phyloP scores from a whole-genome alignment of 2,797 vertebrate species.

The Distichodus sexfasciatus region DNA sequence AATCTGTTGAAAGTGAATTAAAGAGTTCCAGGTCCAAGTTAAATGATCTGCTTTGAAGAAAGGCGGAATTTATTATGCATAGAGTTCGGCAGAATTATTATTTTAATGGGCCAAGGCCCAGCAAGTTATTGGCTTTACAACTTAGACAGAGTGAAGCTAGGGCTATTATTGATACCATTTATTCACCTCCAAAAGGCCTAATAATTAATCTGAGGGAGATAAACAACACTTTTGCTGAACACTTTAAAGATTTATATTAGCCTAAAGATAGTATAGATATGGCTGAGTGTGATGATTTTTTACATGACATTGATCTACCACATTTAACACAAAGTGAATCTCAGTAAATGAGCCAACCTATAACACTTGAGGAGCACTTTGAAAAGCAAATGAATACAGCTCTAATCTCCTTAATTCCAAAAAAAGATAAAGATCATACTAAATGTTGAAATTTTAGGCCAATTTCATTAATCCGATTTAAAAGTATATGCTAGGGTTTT shows the following conservation, averaged over 20 bases:
- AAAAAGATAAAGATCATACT: not conserved
- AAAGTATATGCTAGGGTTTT: too few species aligned
- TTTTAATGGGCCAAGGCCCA: not conserved
- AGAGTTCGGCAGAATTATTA: not conserved
- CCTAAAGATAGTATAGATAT: not conserved
- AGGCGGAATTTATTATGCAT: not conserved
- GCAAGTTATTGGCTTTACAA: not conserved
- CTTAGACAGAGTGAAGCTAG: not conserved
- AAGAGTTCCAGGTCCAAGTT: not conserved
- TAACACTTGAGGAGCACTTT: not conserved
- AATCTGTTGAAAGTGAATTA: not conserved
- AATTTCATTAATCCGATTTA: constrained; percentile 1
- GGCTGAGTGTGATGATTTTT: not conserved
- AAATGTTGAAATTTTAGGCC: not conserved
- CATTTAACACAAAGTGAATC: not conserved
- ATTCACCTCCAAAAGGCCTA: not conserved
- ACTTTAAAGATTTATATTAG: not conserved
- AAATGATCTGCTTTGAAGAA: not conserved
- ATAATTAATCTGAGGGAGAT: not conserved
- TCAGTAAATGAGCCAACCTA: not conserved
- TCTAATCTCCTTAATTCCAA: not conserved
- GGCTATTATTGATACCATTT: not conserved
- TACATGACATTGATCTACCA: not conserved
- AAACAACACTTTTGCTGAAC: not conserved
- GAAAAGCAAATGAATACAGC: not conserved